These are phyloP conservation scores for Cercopithecus diana DNA, from an alignment of 2,797 vertebrate species.

Conservation along the genomic window DNA sequence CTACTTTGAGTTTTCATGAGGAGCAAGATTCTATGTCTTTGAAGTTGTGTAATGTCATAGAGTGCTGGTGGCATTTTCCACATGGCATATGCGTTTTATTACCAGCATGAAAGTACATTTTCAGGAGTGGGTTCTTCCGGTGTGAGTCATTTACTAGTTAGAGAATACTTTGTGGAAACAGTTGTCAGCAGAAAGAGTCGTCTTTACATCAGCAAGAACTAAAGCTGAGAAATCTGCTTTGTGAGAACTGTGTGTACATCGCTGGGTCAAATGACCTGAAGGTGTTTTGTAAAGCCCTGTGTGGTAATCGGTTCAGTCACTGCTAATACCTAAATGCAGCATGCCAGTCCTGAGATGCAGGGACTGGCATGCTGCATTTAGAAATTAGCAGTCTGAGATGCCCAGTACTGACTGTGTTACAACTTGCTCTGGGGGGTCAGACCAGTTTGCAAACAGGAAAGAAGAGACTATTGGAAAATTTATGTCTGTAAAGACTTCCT, in stretches of 20 bases:
- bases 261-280: conserved; percentile 39
- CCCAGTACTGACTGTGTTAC: conserved; percentile 53
- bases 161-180: conserved; percentile 32
- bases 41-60: neutral
- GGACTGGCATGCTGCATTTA: neutral
- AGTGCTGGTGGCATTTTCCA: neutral
- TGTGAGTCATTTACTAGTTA: neutral
- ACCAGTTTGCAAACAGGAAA: conserved; percentile 43
- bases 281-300: conserved; percentile 49
- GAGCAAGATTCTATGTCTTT: neutral
- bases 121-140: neutral
- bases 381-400: neutral
- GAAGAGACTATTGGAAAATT: conserved; percentile 17
- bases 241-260: conserved; percentile 19
- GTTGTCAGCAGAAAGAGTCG: conserved; percentile 51
- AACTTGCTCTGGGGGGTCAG: conserved; percentile 39
- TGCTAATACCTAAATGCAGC: conserved; percentile 56
- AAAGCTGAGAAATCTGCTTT: conserved; percentile 32
- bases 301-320: conserved; percentile 59
- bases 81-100: neutral
- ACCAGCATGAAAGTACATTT: neutral
- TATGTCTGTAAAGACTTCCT: neutral
- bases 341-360: conserved; percentile 1
- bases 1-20: neutral
- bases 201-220: conserved; percentile 31